These are phyloP conservation scores for Abramis brama DNA, from an alignment of 2,113 vertebrate genomes.

Conservation along the genomic window DNA sequence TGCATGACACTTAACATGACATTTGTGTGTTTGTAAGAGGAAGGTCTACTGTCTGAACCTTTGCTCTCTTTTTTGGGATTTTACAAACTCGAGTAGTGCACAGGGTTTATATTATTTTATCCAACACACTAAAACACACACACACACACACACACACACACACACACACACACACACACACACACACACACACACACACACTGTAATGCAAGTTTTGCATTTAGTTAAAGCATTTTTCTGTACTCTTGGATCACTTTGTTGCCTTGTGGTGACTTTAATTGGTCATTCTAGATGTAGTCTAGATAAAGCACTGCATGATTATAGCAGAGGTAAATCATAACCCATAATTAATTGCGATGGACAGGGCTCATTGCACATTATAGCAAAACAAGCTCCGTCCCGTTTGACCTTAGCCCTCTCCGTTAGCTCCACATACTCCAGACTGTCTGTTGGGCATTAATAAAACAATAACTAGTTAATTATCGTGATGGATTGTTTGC, in stretches of 20 bases:
- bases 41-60: too few species aligned
- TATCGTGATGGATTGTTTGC: conserved; percentile 27
- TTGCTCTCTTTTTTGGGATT: too few species aligned
- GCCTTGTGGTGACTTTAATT: background rate
- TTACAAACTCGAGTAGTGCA: too few species aligned
- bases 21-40: too few species aligned
- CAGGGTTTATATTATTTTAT: too few species aligned
- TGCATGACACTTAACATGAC: too few species aligned
- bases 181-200: too few species aligned
- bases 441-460: conserved; percentile 15
- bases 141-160: too few species aligned
- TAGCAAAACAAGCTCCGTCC: conserved; percentile 11
- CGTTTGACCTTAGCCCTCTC: conserved; percentile 9
- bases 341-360: conserved; percentile 12
- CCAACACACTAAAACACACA: too few species aligned
- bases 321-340: conserved; percentile 21
- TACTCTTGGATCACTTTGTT: background rate
- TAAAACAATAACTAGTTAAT: conserved; percentile 8
- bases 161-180: too few species aligned
- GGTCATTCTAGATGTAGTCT: background rate
- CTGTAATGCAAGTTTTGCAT: too few species aligned
- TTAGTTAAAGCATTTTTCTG: too few species aligned
- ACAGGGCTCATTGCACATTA: conserved; percentile 40
- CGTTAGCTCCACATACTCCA: background rate
- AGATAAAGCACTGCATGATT: conserved; percentile 2